Evolutionary conservation across 2,888 invertebrate genomes (phyloP), one percentile per base, ranked within the genome.

Genomic region (Papilio elwesi): DNA sequence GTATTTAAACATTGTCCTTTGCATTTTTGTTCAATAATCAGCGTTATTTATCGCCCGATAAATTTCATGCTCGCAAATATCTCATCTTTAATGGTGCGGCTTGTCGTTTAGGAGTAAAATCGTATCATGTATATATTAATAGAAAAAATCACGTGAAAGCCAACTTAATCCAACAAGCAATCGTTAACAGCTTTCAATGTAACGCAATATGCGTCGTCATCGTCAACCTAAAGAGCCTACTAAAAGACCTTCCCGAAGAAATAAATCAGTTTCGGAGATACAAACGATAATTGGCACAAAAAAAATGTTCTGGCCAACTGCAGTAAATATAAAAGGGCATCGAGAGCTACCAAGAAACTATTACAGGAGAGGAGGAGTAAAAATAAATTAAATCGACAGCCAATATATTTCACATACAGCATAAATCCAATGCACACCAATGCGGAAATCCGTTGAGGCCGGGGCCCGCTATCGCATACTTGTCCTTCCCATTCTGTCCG

Each of bases 361-460:
- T 53, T 15, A 15, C 16, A 0, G 3, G 36, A 16, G 13, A 36
- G 16, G 13, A n/a, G 47, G 36, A 7, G 51, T 16, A 49, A 68
- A 67, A 57, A 73, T 73, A 69, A 63, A 67, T 70, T 63, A 74
- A 55, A 55, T 13, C 9, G 43, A 16, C 53, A 12, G 9, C 16
- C 63, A 74, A 62, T 70, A 70, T 74, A 74, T 74, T 57, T 73
- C 13, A 78, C 63, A 62, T 84, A 73, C 12, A 75, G 79, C 84
- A 82, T 36, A 76, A 77, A 38, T 73, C 75, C 79, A 77, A 75
- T 80, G 83, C 81, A 82, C 81, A 83, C 81, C 82, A 79, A 84
- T 81, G 83, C 89, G 90, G 90, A 90, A 87, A 87, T 90, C 88
- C 89, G 87, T 72, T 15, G 47, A 70, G 66, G 15, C 73, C 77